A percentile compares a stretch with the other conserved stretches of the same genome.
phyloP scores from a whole-genome alignment of 2,888 invertebrate species.

The Cyclophora albipunctata region DNA sequence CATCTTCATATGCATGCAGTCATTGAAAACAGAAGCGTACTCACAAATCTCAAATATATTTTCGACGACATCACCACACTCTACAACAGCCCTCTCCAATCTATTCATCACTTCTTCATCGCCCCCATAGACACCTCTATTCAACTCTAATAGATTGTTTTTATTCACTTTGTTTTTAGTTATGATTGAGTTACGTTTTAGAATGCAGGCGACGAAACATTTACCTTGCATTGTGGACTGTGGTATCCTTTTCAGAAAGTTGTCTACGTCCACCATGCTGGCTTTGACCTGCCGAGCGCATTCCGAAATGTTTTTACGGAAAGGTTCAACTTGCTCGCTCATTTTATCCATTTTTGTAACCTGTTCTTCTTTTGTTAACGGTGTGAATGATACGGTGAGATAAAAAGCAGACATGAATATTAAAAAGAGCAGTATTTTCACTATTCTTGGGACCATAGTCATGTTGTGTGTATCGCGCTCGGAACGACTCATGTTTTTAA shows the following conservation, averaged over 20 bases:
- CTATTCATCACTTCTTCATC: slow-evolving; percentile 54
- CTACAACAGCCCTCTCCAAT: slow-evolving; percentile 41
- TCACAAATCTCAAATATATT: slow-evolving; percentile 63
- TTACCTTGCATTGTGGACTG: slow-evolving; percentile 53
- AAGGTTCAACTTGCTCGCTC: slow-evolving; percentile 53
- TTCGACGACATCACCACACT: slow-evolving; percentile 43
- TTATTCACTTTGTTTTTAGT: slow-evolving; percentile 48
- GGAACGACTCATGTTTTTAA: slow-evolving; percentile 29
- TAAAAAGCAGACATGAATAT: slow-evolving; percentile 32
- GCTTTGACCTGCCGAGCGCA: slow-evolving; percentile 62
- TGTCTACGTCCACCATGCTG: slow-evolving; percentile 49
- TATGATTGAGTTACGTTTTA: slow-evolving; percentile 56
- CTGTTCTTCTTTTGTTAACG: slow-evolving; percentile 55
- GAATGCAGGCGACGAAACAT: slow-evolving; percentile 64
- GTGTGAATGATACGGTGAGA: slow-evolving; percentile 42
- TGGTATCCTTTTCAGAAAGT: slow-evolving; percentile 56
- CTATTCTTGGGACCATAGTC: slow-evolving; percentile 27
- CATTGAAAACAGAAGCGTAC: slow-evolving; percentile 61
- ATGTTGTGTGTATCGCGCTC: slow-evolving; percentile 21
- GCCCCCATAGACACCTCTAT: slow-evolving; percentile 51
- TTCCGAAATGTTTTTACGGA: slow-evolving; percentile 55
- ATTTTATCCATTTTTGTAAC: slow-evolving; percentile 42
- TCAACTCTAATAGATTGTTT: slow-evolving; percentile 45
- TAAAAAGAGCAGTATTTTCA: slow-evolving; percentile 26
- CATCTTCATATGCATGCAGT: slow-evolving; percentile 69